Percentiles rank a stretch among this genome's conserved stretches.
Conservation (phyloP, 1,140 invertebrate species). For the Chionoecetes opilio region DNA sequence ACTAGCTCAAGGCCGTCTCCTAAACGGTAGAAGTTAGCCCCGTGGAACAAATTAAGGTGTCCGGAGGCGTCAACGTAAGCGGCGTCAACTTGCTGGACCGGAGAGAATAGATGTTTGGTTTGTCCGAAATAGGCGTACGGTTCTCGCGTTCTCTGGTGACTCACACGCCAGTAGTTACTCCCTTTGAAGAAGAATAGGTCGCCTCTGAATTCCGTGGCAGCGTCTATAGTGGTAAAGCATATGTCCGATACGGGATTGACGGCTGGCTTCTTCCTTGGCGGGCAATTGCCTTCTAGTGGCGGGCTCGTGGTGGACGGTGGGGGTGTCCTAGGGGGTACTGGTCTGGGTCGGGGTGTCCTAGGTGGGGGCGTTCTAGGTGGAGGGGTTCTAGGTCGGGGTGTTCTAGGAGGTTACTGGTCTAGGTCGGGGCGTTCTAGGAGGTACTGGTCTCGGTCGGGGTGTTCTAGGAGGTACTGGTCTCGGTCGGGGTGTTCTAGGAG, state of each 20-base stretch:
- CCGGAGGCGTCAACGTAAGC: conserved; percentile 38
- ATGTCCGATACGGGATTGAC: conserved; percentile 60
- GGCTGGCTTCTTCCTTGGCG: neutral
- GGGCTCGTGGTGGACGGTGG: too few species aligned
- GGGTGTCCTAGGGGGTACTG: conserved; percentile 47
- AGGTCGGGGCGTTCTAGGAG: too few species aligned
- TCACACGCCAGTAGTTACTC: conserved; percentile 84
- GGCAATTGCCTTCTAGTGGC: too few species aligned
- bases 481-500: too few species aligned
- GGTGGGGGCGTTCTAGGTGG: neutral
- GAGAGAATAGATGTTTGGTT: neutral
- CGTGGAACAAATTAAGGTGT: conserved; percentile 52
- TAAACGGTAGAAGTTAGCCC: conserved; percentile 40
- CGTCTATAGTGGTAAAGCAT: conserved; percentile 83
- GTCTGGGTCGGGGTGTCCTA: neutral
- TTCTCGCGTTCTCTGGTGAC: neutral
- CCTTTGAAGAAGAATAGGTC: conserved; percentile 85
- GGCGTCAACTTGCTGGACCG: conserved; percentile 56
- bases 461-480: too few species aligned
- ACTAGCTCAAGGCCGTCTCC: conserved; percentile 89
- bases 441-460: too few species aligned
- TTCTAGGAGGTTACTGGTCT: conserved; percentile 84
- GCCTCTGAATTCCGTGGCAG: conserved; percentile 84
- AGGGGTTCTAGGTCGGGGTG: conserved; percentile 82
- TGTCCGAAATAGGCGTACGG: conserved; percentile 88